phyloP scores from a whole-genome alignment of 2,797 vertebrate species.

The Acanthornis magna region DNA sequence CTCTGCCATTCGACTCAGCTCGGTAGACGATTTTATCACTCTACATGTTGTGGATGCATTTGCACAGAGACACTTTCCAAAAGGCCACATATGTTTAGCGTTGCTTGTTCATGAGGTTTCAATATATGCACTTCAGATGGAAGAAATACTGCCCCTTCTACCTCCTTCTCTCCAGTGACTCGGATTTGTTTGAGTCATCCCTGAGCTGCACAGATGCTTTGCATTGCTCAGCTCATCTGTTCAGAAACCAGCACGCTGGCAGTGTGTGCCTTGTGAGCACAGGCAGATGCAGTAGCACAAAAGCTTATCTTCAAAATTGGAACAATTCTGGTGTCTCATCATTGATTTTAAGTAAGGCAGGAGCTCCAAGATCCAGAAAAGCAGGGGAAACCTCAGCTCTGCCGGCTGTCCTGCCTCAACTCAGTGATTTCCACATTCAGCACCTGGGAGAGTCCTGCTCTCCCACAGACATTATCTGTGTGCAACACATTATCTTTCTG shows the following conservation, averaged over 20 bases:
- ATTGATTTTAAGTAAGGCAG: background rate
- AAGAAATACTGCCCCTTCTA: background rate
- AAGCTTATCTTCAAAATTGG: background rate
- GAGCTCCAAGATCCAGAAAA: background rate
- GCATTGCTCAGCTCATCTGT: background rate
- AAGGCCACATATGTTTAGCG: background rate
- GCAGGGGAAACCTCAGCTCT: background rate
- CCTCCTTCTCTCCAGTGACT: background rate
- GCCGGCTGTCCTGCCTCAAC: background rate
- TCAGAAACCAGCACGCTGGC: background rate
- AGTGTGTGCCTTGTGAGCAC: background rate
- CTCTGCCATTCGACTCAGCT: conserved; percentile 40
- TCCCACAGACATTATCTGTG: too few species aligned
- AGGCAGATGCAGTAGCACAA: background rate
- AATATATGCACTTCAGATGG: background rate
- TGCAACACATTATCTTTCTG: background rate
- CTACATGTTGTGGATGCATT: conserved; percentile 11
- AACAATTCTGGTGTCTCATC: background rate
- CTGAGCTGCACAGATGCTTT: background rate
- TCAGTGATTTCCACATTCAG: background rate
- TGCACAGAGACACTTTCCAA: conserved; percentile 32
- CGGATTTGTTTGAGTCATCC: background rate
- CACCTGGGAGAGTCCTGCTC: background rate
- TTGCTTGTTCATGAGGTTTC: background rate
- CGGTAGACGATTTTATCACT: conserved; percentile 51